Evolutionary conservation across 2,888 invertebrate species (phyloP), one percentile per base, ranked within the genome.

Genomic region (Liodrosophila aerea): DNA sequence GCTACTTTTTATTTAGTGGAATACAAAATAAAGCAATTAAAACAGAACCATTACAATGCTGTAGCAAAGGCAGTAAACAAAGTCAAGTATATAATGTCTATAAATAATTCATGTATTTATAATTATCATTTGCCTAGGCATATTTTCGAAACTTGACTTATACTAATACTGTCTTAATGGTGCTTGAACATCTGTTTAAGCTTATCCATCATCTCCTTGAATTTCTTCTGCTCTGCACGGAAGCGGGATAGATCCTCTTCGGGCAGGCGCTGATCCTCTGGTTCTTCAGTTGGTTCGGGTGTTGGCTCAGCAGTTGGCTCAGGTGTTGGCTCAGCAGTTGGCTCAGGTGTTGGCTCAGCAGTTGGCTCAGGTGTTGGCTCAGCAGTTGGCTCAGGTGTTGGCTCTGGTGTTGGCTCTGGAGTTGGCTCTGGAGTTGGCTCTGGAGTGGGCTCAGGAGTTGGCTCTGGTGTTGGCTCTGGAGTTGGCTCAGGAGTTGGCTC

Each of bases 171-270:
- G 30, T 5, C 18, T 64, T 66, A 73, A n/a, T 62, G 11, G 8
- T 44, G 34, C 4, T 39, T 50, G 22, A 73, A 27, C 63, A 57
- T n/a, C n/a, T n/a, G n/a, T n/a, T n/a, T n/a, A n/a, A n/a, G n/a
- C n/a, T n/a, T n/a, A n/a, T n/a, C n/a, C n/a, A n/a, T n/a, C n/a
- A n/a, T n/a, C n/a, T n/a, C n/a, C n/a, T n/a, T n/a, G n/a, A 71
- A 0, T 58, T 41, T 37, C 57, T 53, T 7, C 61, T 22, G 4
- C 30, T 5, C 46, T 44, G 43, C n/a, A 68, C n/a, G n/a, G 1
- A 39, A 0, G n/a, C 31, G 50, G 3, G 37, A 40, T 13, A 72
- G 40, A 51, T 72, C 72, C 50, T 72, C 76, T 13, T 72, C 72
- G 7, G 76, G 76, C 34, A 50, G 7, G 0, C 40, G 1, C 5